phyloP scores from a whole-genome alignment of 2,113 vertebrate species.

The Corythornis vintsioides region DNA sequence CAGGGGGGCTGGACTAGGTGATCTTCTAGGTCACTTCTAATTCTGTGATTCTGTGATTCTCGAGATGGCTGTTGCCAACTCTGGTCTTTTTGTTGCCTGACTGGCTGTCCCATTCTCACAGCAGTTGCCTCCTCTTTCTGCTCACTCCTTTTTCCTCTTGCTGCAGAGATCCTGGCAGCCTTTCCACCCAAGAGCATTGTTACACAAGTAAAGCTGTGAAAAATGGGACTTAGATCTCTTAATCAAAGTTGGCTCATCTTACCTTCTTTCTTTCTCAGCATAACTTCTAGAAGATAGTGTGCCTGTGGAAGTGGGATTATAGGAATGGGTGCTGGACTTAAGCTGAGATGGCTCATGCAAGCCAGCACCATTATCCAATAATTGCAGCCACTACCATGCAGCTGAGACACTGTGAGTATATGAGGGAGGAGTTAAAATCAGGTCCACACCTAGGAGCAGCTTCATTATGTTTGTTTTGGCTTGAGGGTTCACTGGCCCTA shows the following conservation, averaged over 20 bases:
- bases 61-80: not conserved
- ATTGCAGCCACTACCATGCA: not conserved
- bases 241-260: not conserved
- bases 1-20: no score
- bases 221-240: not conserved
- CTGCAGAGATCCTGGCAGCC: not conserved
- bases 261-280: not conserved
- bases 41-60: not conserved
- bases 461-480: not conserved
- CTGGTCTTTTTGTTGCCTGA: not conserved
- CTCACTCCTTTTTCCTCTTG: not conserved
- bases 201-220: not conserved
- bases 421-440: not conserved
- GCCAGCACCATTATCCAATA: not conserved
- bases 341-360: not conserved
- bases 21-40: no score
- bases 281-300: not conserved
- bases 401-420: not conserved
- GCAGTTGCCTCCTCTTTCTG: not conserved
- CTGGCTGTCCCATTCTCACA: not conserved
- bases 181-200: not conserved
- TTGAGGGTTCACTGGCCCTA: not conserved
- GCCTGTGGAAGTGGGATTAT: fast-evolving
- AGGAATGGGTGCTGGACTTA: not conserved
- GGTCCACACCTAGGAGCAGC: not conserved